Evolutionary conservation across 2,797 vertebrate genomes (phyloP), one percentile per base, ranked within the genome.

Genomic region (Benthosema pterotum): DNA sequence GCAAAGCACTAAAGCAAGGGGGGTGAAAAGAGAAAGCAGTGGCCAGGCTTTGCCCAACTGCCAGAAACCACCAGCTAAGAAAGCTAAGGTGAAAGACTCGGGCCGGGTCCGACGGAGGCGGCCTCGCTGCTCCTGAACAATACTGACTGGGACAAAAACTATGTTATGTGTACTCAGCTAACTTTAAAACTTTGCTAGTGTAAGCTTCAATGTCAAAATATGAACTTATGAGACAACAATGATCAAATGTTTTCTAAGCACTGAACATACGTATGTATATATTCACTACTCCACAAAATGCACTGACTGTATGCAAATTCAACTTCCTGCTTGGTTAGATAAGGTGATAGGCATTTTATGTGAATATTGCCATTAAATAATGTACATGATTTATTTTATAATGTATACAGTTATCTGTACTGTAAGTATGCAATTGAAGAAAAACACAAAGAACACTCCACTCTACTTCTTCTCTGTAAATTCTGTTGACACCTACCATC

Each of bases 71-170:
- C 77, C 86, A 1, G 66, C 77, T 56, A 97, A 95, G 85, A 90
- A 83, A 86, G 69, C 64, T 0, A 94, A 92, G 85, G 55, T 75
- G 3, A 90, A 77, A 38, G 89, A 92, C 66, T 59, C 89, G 0
- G 89, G 84, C 42, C 80, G 93, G 28, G 83, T 93, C 52, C 85
- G 94, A 61, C 94, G 94, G 78, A 96, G 87, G 67, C 92, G 96
- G 83, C 88, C 91, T 7, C 93, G 94, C 19, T 89, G 95, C 69
- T 92, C 93, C 53, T 95, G 89, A 91, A n/a, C 59, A 19, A 47
- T 28, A 16, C 2, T 25, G 52, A 32, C 52, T 11, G 22, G 22
- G 5, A 54, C 3, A n/a, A 9, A 59, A 54, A 56, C 42, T 49
- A 43, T 54, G 4, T 13, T 17, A 72, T 5, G 19, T 53, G 13